Base-by-base conservation (phyloP, 2,113 vertebrate species). In the Eurypyga helias region DNA sequence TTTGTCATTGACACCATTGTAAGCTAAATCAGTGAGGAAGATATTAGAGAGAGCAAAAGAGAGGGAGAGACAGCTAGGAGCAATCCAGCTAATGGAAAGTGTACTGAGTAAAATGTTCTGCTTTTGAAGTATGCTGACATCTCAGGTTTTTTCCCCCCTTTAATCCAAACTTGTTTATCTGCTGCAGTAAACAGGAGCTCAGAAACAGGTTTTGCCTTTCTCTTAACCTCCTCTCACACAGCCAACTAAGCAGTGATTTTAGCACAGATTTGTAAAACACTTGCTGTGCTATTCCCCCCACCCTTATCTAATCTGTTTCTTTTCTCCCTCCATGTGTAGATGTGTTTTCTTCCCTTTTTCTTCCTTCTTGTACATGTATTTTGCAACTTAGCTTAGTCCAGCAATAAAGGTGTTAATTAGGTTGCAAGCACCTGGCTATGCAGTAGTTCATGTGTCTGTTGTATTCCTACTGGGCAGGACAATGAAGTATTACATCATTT, bases 81-180 rank as follows among this genome's bases (percentile, higher is more conserved):
- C 91, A 89, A 93, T 96, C 75, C 87, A 94, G 70, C 89, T 97
- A 88, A 95, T 95, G 93, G 79, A 92, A 96, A 96, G 72, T 88
- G 15, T 92, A 87, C 94, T 33, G 62, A 95, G 91, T 93, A 87
- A 96, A 96, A 97, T 46, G 58, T 46, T 81, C 87, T 87, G 73
- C 83, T 95, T 97, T 96, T 94, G 85, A 98, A 97, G 93, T 73
- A 83, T 97, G 95, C 96, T 97, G 95, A 94, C 84, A 82, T 95
- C 86, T 98, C 83, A 38, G 4, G n/a, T 26, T 88, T 95, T 88
- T 80, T 83, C 58, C 21, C 15, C 48, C 88, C 48, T 90, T 90
- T 75, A 95, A 89, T 87, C 90, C 93, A 85, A 89, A 95, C 46
- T 81, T 98, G 95, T 96, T 96, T 97, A 96, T 97, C 79, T 95